Evolutionary conservation across 2,797 vertebrate genomes (phyloP).

Genomic region (Anabas testudineus): DNA sequence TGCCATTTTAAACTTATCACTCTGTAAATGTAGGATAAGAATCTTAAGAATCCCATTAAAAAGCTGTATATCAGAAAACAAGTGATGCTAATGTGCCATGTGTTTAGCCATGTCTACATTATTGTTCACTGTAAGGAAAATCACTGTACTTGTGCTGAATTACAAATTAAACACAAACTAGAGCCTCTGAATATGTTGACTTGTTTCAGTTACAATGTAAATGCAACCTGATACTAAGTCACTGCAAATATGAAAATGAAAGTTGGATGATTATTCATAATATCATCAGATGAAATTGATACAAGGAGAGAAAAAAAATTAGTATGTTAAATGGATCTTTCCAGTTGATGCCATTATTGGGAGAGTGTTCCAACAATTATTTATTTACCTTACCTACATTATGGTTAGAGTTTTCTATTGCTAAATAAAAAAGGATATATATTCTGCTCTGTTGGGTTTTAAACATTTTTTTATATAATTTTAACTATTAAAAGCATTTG

Average conservation of each 20-base stretch:
- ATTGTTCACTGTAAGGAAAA: not conserved
- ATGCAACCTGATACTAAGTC: not conserved
- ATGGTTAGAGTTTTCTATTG: not conserved
- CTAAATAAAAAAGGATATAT: not conserved
- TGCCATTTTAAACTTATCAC: not conserved
- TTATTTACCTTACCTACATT: too few relatives aligned
- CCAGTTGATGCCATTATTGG: too few relatives aligned
- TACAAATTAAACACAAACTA: constrained; percentile 5
- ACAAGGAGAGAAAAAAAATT: not conserved
- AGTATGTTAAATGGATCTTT: too few relatives aligned
- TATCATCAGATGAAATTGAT: not conserved
- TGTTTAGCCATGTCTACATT: constrained; percentile 6
- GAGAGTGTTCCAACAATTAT: too few relatives aligned
- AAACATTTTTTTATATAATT: not conserved
- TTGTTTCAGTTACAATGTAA: not conserved
- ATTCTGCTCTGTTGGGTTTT: constrained; percentile 4
- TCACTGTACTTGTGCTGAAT: not conserved
- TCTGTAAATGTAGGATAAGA: not conserved
- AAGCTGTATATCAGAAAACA: not conserved
- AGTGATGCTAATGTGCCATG: constrained; percentile 3
- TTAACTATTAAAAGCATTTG: too few relatives aligned
- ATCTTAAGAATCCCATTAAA: not conserved
- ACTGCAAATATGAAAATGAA: not conserved
- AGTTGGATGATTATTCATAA: not conserved
- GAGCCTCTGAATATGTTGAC: not conserved